Evolutionary conservation across 2,113 vertebrate species (phyloP).

Genomic region (Glareola pratincola): DNA sequence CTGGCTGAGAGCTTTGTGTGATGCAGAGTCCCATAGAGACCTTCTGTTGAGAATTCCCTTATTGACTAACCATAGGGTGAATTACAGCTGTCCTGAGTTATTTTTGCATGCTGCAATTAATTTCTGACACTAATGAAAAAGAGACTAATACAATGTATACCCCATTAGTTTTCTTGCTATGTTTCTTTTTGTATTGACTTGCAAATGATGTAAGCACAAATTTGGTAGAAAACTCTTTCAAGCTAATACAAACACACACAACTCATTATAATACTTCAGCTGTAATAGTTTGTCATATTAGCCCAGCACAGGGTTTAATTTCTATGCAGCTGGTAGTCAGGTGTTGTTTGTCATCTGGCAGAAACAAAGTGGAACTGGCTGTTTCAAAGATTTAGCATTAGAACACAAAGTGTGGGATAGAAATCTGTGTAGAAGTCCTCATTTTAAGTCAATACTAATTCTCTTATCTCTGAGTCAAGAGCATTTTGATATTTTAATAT

Average conservation of each 20-base stretch:
- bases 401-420: background rate
- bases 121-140: slow-evolving; percentile 1
- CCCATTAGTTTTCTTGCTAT: background rate
- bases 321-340: background rate
- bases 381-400: background rate
- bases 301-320: background rate
- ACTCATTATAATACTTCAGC: background rate
- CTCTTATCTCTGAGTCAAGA: background rate
- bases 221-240: background rate
- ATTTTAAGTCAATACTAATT: background rate
- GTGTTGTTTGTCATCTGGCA: background rate
- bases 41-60: background rate
- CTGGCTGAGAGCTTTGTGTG: background rate
- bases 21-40: background rate
- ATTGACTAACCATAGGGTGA: background rate
- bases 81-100: background rate
- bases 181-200: background rate
- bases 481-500: background rate
- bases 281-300: background rate
- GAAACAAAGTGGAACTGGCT: background rate
- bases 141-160: background rate
- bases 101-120: background rate
- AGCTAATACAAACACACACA: background rate
- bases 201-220: background rate
- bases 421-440: background rate